Conservation (phyloP, 23 tunicate species). For the Clavelina lepadiformis region DNA sequence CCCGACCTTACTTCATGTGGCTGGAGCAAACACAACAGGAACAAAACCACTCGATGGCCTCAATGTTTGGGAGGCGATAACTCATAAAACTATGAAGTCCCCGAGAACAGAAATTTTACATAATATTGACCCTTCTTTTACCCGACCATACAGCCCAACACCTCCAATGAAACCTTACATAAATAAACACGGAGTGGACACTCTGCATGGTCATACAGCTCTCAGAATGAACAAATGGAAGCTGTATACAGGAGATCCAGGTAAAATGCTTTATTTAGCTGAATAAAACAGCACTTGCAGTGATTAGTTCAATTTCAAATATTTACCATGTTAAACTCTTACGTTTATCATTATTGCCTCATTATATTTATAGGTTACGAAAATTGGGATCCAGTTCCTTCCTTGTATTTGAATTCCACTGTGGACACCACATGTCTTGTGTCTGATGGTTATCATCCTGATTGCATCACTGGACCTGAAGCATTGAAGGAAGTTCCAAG, state of each 20-base stretch:
- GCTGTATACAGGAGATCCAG: conserved; percentile 90
- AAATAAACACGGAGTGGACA: conserved; percentile 71
- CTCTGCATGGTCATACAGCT: conserved; percentile 66
- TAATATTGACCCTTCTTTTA: conserved; percentile 85
- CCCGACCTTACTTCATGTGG: conserved; percentile 86
- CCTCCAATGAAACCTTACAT: conserved; percentile 71
- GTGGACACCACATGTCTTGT: conserved; percentile 21
- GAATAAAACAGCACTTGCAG: no score
- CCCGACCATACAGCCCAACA: conserved; percentile 32
- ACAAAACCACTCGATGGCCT: conserved; percentile 87
- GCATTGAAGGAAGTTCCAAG: conserved; percentile 40
- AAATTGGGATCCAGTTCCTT: conserved; percentile 40
- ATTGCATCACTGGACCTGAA: conserved; percentile 14
- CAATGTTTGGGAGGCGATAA: conserved; percentile 79
- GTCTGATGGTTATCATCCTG: conserved; percentile 19
- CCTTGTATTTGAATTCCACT: conserved; percentile 13
- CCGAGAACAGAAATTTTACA: conserved; percentile 78
- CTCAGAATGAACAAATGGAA: conserved; percentile 85
- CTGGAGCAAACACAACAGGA: conserved; percentile 62
- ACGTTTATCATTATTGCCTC: no score
- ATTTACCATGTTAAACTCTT: no score
- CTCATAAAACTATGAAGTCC: conserved; percentile 17
- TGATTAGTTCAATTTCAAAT: no score
- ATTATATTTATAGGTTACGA: conserved; percentile 62
- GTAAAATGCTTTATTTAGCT: no score